Base-by-base conservation (phyloP, 2,113 vertebrate genomes). In the Gnathonemus echidnorhynchus region DNA sequence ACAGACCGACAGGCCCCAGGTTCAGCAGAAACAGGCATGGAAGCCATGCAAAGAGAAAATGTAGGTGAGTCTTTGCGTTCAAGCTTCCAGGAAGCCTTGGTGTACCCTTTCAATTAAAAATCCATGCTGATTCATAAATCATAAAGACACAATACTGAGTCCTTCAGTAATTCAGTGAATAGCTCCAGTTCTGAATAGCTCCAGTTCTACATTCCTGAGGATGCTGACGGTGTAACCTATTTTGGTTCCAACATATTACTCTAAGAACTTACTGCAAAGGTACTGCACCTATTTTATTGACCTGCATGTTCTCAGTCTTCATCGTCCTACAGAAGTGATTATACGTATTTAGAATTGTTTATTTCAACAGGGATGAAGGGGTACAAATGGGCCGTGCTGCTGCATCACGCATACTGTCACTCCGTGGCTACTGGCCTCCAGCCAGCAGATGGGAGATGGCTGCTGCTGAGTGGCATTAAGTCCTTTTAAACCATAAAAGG, bases 401-500 rank as follows among this genome's bases (percentile, higher is more conserved):
- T 31, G 70, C 31, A 77, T 77, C 70, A 39, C 13, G 31, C 35
- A 80, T 17, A 85, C 46, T n/a, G 83, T 21, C 39, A 24, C 42
- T 21, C 45, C 3, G 5, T 85, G 45, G 42, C 83, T 9, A 9
- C 83, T 85, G 74, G 74, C 74, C 42, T 48, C 45, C 83, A 3
- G 45, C 45, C 42, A 93, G 89, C 24, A 90, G 91, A 87, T 88
- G 56, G 88, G 87, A 88, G 58, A 89, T 85, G 86, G 48, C 87
- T 89, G 86, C 83, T 85, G 83, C 89, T 93, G 93, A 95, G 93
- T 93, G 94, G 95, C 94, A 94, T 93, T 95, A 95, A 96, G 94
- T 93, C 94, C 83, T 92, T 95, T 95, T 96, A 95, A 95, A 95
- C 95, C 94, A 92, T 92, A 88, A 92, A 93, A 93, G 93, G 95